Evolutionary conservation across 1,140 invertebrate species (phyloP).

Genomic region (Heterodera schachtii): DNA sequence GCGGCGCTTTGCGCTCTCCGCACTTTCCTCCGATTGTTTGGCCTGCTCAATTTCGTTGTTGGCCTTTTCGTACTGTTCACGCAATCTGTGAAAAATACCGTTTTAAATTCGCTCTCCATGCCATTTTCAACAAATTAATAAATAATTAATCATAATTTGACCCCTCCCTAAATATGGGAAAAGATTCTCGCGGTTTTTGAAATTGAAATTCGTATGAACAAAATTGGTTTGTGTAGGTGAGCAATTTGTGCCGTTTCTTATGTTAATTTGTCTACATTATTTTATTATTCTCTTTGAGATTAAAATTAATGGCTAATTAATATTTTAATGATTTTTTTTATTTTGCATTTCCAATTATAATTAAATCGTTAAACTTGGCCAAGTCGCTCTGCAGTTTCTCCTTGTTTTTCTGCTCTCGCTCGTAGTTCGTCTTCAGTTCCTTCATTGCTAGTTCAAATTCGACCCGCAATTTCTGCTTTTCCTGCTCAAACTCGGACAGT

Average conservation of each 20-base stretch:
- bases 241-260: no score
- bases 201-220: no score
- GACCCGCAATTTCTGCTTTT: conserved; percentile 67
- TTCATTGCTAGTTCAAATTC: conserved; percentile 70
- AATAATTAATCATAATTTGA: background rate
- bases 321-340: no score
- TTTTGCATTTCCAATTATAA: background rate
- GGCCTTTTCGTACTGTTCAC: conserved; percentile 71
- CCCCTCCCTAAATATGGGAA: no score
- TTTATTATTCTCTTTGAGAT: background rate
- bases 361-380: conserved; percentile 56
- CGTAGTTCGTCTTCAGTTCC: conserved; percentile 70
- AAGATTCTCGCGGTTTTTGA: no score
- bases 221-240: no score
- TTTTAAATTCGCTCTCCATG: no score
- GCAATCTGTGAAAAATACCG: conserved; percentile 58
- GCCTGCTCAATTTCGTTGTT: conserved; percentile 66
- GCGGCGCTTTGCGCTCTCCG: conserved; percentile 49
- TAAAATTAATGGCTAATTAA: background rate
- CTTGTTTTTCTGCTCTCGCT: conserved; percentile 71
- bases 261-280: no score
- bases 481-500: conserved; percentile 66
- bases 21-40: conserved; percentile 20
- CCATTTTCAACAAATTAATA: background rate
- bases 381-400: conserved; percentile 72